Percentiles rank a stretch among this genome's conserved stretches.
phyloP scores from a whole-genome alignment of 2,113 vertebrate genomes.

The Phyllopteryx taeniolatus region DNA sequence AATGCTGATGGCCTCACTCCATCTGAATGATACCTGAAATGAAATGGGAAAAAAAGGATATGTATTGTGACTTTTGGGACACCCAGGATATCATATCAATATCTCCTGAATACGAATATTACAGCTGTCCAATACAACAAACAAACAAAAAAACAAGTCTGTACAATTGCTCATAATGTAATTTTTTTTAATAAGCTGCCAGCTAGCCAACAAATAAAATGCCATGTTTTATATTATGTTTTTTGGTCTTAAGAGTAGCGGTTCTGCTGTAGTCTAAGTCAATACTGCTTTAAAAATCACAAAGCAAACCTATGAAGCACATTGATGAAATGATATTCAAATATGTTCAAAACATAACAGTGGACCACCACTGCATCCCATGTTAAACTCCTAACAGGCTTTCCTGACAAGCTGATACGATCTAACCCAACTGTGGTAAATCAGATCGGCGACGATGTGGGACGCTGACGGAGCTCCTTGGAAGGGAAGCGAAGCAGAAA shows the following conservation, averaged over 20 bases:
- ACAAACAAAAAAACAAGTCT: too few relatives aligned
- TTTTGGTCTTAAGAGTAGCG: not conserved
- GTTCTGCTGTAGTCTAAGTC: not conserved
- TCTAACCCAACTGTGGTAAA: slow-evolving; percentile 28
- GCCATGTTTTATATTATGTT: too few relatives aligned
- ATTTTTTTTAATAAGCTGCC: not conserved
- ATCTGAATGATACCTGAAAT: too few relatives aligned
- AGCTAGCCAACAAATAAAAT: too few relatives aligned
- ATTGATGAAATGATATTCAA: slow-evolving; percentile 20
- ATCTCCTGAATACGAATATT: too few relatives aligned
- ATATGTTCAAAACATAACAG: slow-evolving; percentile 3
- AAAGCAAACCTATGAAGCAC: not conserved
- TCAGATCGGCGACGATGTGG: slow-evolving; percentile 44
- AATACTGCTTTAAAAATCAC: not conserved
- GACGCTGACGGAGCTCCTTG: slow-evolving; percentile 65
- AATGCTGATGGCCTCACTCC: too few relatives aligned
- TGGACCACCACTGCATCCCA: not conserved
- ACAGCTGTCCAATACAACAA: too few relatives aligned
- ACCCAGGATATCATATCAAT: too few relatives aligned
- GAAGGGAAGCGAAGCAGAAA: slow-evolving; percentile 64
- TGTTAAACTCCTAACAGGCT: slow-evolving; percentile 19
- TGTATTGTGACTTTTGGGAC: too few relatives aligned
- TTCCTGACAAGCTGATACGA: slow-evolving; percentile 50
- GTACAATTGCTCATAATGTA: too few relatives aligned
- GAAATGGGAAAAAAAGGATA: too few relatives aligned